These are phyloP conservation scores for Oligia strigilis DNA, from an alignment of 2,888 invertebrate species.

Conservation along the genomic window DNA sequence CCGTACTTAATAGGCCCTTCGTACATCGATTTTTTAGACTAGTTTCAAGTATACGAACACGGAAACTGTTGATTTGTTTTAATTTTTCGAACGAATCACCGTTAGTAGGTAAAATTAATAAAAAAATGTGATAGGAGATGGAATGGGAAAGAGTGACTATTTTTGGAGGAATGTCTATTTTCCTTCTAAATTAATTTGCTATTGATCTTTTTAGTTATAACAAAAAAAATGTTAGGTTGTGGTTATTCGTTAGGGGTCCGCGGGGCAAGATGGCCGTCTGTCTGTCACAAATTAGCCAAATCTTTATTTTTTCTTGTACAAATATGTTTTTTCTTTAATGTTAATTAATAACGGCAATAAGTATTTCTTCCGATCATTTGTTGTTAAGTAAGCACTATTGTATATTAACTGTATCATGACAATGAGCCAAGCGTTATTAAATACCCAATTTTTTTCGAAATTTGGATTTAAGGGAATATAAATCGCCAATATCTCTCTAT, in stretches of 20 bases:
- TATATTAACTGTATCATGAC: conserved; percentile 82
- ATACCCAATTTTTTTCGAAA: conserved; percentile 75
- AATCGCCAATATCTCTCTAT: conserved; percentile 90
- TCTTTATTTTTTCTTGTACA: conserved; percentile 86
- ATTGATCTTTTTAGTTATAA: conserved; percentile 77
- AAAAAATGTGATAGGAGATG: conserved; percentile 86
- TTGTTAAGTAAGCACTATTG: conserved; percentile 81
- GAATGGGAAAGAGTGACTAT: conserved; percentile 78
- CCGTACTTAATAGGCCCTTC: conserved; percentile 76
- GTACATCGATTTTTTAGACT: conserved; percentile 79
- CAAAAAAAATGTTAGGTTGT: conserved; percentile 85
- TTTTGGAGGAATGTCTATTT: conserved; percentile 82
- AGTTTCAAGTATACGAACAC: conserved; percentile 88
- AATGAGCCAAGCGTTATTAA: conserved; percentile 80
- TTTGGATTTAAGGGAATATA: conserved; percentile 78
- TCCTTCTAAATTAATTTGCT: conserved; percentile 82
- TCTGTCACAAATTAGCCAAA: conserved; percentile 87
- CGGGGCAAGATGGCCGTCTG: conserved; percentile 70
- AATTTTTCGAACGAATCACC: conserved; percentile 78
- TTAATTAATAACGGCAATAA: conserved; percentile 83
- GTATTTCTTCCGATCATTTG: conserved; percentile 86
- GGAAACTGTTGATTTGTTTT: conserved; percentile 79
- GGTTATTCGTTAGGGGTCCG: conserved; percentile 78
- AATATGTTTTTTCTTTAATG: conserved; percentile 78
- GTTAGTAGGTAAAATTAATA: conserved; percentile 75